Conservation (phyloP, 2,888 invertebrate species). For the Pammene fasciana region DNA sequence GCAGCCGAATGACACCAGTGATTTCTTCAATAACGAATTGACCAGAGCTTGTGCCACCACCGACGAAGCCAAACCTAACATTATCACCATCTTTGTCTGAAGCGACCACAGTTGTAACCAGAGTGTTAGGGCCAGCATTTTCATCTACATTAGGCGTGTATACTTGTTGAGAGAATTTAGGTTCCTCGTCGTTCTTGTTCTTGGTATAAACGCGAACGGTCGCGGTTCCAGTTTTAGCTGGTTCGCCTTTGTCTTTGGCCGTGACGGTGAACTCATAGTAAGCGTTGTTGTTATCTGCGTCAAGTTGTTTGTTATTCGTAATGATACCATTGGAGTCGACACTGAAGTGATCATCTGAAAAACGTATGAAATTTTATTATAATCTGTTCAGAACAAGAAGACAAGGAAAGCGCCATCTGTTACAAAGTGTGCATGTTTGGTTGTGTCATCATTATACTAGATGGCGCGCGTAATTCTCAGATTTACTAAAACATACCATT, state of each 20-base stretch:
- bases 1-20: conserved; percentile 95
- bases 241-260: conserved; percentile 97
- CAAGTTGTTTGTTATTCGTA: conserved; percentile 95
- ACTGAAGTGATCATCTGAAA: conserved; percentile 95
- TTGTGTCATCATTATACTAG: conserved; percentile 44
- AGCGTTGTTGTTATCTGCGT: conserved; percentile 98
- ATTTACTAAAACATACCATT: background rate
- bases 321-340: conserved; percentile 97
- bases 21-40: conserved; percentile 98
- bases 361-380: background rate
- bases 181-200: conserved; percentile 98
- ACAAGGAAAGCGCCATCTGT: conserved; percentile 15
- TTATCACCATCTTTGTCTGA: conserved; percentile 99
- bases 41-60: conserved; percentile 94
- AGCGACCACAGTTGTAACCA: conserved; percentile 98
- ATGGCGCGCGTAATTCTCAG: conserved; percentile 49
- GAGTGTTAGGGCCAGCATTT: conserved; percentile 96
- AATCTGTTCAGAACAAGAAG: background rate
- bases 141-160: conserved; percentile 98
- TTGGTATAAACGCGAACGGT: conserved; percentile 98
- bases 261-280: conserved; percentile 97
- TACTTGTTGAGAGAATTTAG: conserved; percentile 97
- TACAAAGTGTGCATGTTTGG: too few species aligned
- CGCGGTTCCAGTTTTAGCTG: conserved; percentile 95
- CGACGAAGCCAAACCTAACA: conserved; percentile 95